phyloP scores from a whole-genome alignment of 35 echinoderm and acorn worm genomes.

The Holothuria glaberrima region DNA sequence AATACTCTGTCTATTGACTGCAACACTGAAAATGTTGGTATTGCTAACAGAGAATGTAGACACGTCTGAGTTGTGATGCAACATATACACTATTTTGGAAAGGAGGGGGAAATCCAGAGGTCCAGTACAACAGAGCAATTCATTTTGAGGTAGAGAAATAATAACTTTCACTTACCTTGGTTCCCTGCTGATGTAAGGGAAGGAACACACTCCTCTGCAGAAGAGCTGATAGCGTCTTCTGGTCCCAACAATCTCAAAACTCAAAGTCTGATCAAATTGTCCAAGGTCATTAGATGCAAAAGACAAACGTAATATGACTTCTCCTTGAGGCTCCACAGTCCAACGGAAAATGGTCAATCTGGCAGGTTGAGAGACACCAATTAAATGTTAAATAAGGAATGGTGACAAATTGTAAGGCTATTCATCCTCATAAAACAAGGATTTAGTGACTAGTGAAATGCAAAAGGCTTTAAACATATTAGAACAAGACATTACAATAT shows the following conservation, averaged over 20 bases:
- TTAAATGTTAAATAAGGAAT: not conserved
- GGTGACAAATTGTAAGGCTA: too few species aligned
- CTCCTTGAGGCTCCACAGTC: slow-evolving; percentile 79
- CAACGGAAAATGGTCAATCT: slow-evolving; percentile 94
- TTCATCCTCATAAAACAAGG: not conserved
- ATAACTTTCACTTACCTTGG: slow-evolving; percentile 76
- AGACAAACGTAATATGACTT: slow-evolving; percentile 75
- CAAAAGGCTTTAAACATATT: too few species aligned
- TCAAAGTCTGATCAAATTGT: slow-evolving; percentile 99
- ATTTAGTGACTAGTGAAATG: too few species aligned
- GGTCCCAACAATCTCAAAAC: slow-evolving; percentile 97
- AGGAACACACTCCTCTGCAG: slow-evolving; percentile 90
- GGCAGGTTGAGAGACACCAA: not conserved
- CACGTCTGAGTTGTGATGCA: too few species aligned
- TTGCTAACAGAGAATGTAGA: too few species aligned
- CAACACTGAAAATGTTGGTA: too few species aligned
- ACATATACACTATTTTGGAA: too few species aligned
- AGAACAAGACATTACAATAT: too few species aligned
- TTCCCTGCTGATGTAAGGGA: slow-evolving; percentile 98
- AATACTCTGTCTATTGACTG: too few species aligned
- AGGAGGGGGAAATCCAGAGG: too few species aligned
- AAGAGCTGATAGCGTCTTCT: slow-evolving; percentile 94
- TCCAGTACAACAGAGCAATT: too few species aligned
- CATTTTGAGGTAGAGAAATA: too few species aligned
- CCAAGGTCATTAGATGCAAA: slow-evolving; percentile 97